Evolutionary conservation across 2,113 vertebrate species (phyloP).

Genomic region (Calcarius ornatus): DNA sequence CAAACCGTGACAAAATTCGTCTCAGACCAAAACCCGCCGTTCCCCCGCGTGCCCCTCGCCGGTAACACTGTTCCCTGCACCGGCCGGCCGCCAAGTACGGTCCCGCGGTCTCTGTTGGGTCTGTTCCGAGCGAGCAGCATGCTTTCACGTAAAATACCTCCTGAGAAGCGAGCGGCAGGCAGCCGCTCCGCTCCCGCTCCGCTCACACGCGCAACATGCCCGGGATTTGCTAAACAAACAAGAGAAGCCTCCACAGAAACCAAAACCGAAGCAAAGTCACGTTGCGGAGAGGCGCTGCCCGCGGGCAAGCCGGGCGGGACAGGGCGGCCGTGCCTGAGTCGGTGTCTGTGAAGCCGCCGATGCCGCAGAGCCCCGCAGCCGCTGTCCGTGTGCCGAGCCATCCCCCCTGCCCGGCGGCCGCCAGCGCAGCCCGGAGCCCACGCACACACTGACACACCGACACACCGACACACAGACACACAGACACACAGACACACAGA

Average conservation of each 20-base stretch:
- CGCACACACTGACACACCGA: too few species aligned
- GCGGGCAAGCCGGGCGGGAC: not conserved
- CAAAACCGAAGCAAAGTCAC: not conserved
- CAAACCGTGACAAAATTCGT: not conserved
- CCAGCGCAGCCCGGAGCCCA: not conserved
- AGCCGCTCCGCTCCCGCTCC: not conserved
- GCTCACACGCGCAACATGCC: not conserved
- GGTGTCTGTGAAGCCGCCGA: not conserved
- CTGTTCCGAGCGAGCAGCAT: fast-evolving
- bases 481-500: too few species aligned
- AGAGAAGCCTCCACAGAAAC: not conserved
- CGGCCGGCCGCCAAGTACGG: not conserved
- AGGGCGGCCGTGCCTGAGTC: fast-evolving
- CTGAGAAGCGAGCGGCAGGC: not conserved
- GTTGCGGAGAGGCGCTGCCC: not conserved
- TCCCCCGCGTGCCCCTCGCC: not conserved
- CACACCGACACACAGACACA: too few species aligned
- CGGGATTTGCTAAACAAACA: not conserved
- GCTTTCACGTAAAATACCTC: too few species aligned
- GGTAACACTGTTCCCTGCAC: not conserved
- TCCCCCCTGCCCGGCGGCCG: not conserved
- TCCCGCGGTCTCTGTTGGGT: not conserved
- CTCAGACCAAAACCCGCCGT: not conserved
- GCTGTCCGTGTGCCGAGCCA: not conserved
- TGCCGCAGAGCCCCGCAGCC: not conserved